phyloP scores from a whole-genome alignment of 2,888 invertebrate species.

The Melangyna quadrimaculata region DNA sequence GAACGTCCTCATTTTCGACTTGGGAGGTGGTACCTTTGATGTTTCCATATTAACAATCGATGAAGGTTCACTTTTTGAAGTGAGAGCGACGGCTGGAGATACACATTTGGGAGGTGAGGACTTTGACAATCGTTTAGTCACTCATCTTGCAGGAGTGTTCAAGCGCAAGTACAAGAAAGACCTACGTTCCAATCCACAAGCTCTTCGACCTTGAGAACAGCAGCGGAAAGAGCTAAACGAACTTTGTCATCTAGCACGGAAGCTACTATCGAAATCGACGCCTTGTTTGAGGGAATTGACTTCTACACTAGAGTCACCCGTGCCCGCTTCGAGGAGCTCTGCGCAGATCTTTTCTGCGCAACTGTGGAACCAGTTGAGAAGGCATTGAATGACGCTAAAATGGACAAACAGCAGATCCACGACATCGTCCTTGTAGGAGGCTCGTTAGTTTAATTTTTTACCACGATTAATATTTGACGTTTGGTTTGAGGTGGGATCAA shows the following conservation, averaged over 20 bases:
- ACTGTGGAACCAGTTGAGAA: conserved; percentile 89
- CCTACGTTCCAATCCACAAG: conserved; percentile 84
- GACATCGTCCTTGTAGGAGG: conserved; percentile 91
- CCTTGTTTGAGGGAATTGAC: conserved; percentile 86
- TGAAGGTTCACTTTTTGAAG: conserved; percentile 92
- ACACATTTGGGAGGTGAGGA: conserved; percentile 96
- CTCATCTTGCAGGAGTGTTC: conserved; percentile 92
- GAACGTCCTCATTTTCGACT: conserved; percentile 85
- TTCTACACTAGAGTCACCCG: conserved; percentile 86
- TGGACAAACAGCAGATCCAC: conserved; percentile 87
- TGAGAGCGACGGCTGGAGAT: conserved; percentile 95
- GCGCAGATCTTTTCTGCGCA: conserved; percentile 85
- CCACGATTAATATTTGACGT: too few species aligned
- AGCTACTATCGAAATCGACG: conserved; percentile 87
- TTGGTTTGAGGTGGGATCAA: too few species aligned
- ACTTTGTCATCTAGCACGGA: conserved; percentile 88
- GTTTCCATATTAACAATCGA: conserved; percentile 96
- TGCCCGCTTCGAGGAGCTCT: conserved; percentile 88
- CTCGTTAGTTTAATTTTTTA: too few species aligned
- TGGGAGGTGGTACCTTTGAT: conserved; percentile 93
- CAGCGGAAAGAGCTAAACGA: conserved; percentile 88
- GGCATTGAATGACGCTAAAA: conserved; percentile 87
- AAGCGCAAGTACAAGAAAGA: conserved; percentile 88
- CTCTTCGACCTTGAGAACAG: conserved; percentile 86
- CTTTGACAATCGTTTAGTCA: conserved; percentile 92